phyloP scores from a whole-genome alignment of 2,797 vertebrate genomes.

The Luscinia megarhynchos region DNA sequence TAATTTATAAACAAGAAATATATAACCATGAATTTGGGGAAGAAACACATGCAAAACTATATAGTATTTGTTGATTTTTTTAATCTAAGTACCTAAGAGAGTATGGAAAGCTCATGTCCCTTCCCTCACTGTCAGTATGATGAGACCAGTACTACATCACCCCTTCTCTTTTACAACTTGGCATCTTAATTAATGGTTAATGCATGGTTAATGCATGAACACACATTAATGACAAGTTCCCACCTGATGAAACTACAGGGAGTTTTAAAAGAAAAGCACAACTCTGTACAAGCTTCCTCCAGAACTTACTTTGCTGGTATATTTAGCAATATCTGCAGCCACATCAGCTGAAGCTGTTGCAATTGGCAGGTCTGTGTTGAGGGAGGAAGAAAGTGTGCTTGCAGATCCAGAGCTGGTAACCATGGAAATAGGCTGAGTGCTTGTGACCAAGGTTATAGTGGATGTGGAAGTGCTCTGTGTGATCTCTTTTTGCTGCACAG shows the following conservation, averaged over 20 bases:
- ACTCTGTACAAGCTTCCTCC: not conserved
- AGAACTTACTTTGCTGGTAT: constrained; percentile 92
- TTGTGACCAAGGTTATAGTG: constrained; percentile 91
- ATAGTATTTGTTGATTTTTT: not conserved
- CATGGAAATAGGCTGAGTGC: constrained; percentile 86
- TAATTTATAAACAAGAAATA: not conserved
- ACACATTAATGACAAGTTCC: not conserved
- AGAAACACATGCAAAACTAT: not conserved
- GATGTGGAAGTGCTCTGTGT: constrained; percentile 88
- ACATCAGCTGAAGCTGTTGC: constrained; percentile 94
- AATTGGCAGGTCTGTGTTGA: constrained; percentile 87
- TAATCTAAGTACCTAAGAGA: not conserved
- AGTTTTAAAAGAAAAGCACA: not conserved
- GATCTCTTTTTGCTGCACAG: constrained; percentile 92
- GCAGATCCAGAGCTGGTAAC: constrained; percentile 82
- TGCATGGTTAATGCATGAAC: not conserved
- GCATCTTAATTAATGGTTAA: not conserved
- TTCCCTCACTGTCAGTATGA: not conserved
- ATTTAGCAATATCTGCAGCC: constrained; percentile 97
- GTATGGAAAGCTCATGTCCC: not conserved
- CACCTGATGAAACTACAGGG: not conserved
- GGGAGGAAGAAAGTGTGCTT: constrained; percentile 78
- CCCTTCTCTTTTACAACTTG: not conserved
- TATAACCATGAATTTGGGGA: not conserved
- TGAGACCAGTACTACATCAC: not conserved